phyloP scores from a whole-genome alignment of 2,797 vertebrate species.

The Tenualosa thibaudeaui region DNA sequence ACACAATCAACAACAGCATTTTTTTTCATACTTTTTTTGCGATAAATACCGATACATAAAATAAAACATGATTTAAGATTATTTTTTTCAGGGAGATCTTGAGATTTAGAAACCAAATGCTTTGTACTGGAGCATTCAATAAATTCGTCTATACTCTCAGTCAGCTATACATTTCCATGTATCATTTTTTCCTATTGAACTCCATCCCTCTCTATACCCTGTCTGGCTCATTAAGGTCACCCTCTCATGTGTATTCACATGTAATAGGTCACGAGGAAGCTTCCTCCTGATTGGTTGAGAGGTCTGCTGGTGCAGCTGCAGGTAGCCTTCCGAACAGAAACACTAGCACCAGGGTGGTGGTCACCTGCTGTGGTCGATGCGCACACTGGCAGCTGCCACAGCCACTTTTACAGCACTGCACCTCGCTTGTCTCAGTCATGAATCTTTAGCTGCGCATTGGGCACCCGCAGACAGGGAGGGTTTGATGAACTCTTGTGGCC shows the following conservation, averaged over 20 bases:
- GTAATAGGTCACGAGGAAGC: neutral
- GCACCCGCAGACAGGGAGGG: neutral
- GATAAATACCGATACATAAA: no score
- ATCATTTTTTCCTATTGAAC: no score
- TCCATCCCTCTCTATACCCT: neutral
- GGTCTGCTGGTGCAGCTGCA: slow-evolving; percentile 2
- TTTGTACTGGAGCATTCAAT: no score
- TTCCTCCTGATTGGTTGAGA: slow-evolving; percentile 16
- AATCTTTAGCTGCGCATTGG: slow-evolving; percentile 30
- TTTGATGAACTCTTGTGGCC: slow-evolving; percentile 33
- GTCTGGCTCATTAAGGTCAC: neutral
- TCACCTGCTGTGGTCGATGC: neutral
- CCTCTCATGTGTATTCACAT: neutral
- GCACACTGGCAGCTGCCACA: slow-evolving; percentile 4
- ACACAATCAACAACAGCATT: no score
- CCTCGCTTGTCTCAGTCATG: slow-evolving; percentile 38
- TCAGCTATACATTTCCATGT: no score
- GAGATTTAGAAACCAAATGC: no score
- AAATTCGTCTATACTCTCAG: neutral
- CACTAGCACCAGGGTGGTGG: slow-evolving; percentile 20
- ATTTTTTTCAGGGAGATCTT: no score
- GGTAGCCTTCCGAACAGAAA: slow-evolving; percentile 4
- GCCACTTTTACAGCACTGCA: slow-evolving; percentile 21
- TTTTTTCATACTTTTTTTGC: no score
- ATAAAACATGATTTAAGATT: no score